Base-by-base conservation (phyloP, 1,140 invertebrate genomes). In the Drosophila navojoa region DNA sequence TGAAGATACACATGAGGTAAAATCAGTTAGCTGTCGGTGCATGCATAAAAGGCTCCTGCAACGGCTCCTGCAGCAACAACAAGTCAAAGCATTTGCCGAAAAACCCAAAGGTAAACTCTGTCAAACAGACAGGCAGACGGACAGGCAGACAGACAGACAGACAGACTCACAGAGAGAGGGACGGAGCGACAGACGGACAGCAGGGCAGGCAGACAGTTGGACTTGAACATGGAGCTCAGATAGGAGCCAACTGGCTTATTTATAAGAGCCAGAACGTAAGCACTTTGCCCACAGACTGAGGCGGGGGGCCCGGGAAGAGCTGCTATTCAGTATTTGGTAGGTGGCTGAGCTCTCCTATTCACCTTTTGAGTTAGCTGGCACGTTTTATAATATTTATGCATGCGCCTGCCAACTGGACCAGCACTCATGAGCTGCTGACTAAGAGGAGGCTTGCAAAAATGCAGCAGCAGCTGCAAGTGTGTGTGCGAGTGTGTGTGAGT, bases 341-440 rank as follows among this genome's bases (percentile, higher is more conserved):
- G 10, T 3, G n/a, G n/a, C 27, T 45, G 45, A 57, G 76, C 70
- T 69, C 70, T 69, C 47, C 66, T 35, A 77, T 72, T 86, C 75
- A 86, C 82, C 79, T 86, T 71, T 86, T 62, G 50, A 78, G 81
- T 45, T 66, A 69, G 70, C 61, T 70, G 79, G 79, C 82, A 87
- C 82, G 75, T 87, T 86, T 87, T 86, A 76, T 81, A 86, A 87
- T 87, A 86, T 86, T 86, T 86, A 86, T 86, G 81, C 81, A 81
- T 78, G 66, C 72, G 66, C 76, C 76, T 69, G 82, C 82, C 76
- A 77, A 75, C 71, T 75, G 76, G 72, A 75, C 76, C 66, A 68
- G 59, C 71, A 75, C 75, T 70, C 64, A 75, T 69, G 68, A 72
- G 53, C 40, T 49, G 42, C 52, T 40, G 53, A 35, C 44, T 47